phyloP scores from a whole-genome alignment of 2,888 invertebrate species.

The Tyria jacobaeae region DNA sequence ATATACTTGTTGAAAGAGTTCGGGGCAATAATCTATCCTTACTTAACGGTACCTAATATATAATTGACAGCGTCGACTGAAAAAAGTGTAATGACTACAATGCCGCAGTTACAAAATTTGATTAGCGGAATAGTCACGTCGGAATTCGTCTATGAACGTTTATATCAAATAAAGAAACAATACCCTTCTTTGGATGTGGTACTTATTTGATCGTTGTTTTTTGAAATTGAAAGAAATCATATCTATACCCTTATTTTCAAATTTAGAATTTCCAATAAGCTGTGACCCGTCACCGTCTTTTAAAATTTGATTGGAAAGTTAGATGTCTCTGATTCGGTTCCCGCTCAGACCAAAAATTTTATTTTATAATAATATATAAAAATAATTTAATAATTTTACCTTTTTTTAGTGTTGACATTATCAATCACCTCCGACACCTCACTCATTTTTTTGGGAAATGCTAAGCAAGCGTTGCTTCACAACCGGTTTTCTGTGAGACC shows the following conservation, averaged over 20 bases:
- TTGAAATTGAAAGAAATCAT: not conserved
- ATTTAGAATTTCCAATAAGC: no score
- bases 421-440: no score
- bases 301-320: no score
- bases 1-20: slow-evolving; percentile 9
- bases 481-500: no score
- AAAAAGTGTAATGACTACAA: slow-evolving; percentile 81
- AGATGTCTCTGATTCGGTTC: no score
- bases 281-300: no score
- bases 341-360: no score
- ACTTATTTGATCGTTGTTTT: slow-evolving; percentile 16
- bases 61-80: slow-evolving; percentile 75
- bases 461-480: no score
- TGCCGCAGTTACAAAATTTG: slow-evolving; percentile 86
- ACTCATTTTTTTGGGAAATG: no score
- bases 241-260: not conserved
- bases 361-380: no score
- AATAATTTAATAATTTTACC: no score
- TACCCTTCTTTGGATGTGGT: slow-evolving; percentile 58
- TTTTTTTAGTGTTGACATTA: no score
- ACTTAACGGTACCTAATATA: slow-evolving; percentile 76
- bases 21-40: slow-evolving; percentile 63
- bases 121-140: slow-evolving; percentile 85
- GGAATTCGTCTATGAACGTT: slow-evolving; percentile 77
- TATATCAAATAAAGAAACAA: slow-evolving; percentile 39